A percentile compares a stretch with the other conserved stretches of the same genome.
Evolutionary conservation across 2,113 vertebrate genomes (phyloP).

Genomic region (Caloenas nicobarica): DNA sequence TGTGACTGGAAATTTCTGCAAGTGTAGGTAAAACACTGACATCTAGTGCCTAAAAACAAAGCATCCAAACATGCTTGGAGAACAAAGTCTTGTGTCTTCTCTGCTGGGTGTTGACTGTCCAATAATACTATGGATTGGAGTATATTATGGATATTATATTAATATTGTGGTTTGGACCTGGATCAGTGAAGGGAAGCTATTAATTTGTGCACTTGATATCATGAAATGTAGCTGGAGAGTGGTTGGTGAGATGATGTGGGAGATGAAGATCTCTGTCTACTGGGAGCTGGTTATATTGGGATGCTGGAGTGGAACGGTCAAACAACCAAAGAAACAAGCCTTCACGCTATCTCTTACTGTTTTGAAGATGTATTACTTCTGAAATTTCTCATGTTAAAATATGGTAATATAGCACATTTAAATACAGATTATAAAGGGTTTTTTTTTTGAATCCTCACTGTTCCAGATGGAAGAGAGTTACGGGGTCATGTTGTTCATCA

Average conservation of each 20-base stretch:
- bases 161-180: neutral
- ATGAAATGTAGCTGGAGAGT: neutral
- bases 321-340: neutral
- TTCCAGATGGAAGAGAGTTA: neutral
- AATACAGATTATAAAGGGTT: neutral
- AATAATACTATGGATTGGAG: neutral
- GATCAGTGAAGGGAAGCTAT: neutral
- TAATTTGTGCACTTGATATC: neutral
- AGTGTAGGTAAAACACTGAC: constrained; percentile 75
- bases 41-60: constrained; percentile 71
- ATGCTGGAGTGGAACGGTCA: fast-evolving
- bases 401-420: neutral
- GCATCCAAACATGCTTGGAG: neutral
- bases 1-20: neutral
- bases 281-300: neutral
- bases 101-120: neutral
- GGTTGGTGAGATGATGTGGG: neutral
- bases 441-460: neutral
- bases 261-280: neutral
- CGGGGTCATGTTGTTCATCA: neutral
- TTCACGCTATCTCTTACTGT: neutral
- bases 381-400: neutral
- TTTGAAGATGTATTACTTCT: neutral
- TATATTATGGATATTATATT: neutral
- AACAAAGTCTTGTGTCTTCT: neutral